Evolutionary conservation across 1,140 invertebrate species (phyloP), one percentile per base, ranked within the genome.

Genomic region (Steinernema feltiae): DNA sequence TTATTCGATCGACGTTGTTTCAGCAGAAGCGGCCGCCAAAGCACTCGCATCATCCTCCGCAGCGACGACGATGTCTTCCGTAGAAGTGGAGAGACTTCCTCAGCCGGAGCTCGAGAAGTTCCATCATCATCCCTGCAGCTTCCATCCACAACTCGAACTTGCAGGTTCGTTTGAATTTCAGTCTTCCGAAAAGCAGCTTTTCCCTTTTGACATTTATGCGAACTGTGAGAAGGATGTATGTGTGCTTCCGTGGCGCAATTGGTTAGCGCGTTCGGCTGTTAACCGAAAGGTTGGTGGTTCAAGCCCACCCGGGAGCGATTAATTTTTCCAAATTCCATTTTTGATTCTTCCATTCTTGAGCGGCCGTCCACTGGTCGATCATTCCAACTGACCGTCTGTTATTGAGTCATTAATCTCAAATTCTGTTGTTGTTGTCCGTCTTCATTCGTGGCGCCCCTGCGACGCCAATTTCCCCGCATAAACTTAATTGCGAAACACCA

Each of bases 201-300:
- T n/a, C n/a, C n/a, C n/a, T n/a, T n/a, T n/a, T n/a, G n/a, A n/a
- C n/a, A n/a, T n/a, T n/a, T n/a, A n/a, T n/a, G n/a, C n/a, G n/a
- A n/a, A n/a, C n/a, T n/a, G n/a, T n/a, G n/a, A n/a, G n/a, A n/a
- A n/a, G n/a, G n/a, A n/a, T n/a, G n/a, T n/a, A n/a, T n/a, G n/a
- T n/a, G n/a, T n/a, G 53, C 53, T 63, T 63, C 53, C 53, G 53
- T 63, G 53, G 53, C 53, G 53, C 53, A 63, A 63, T 63, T 27
- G 53, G 53, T 63, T 63, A 75, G 73, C 73, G 73, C 73, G 73
- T 75, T 75, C 73, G 73, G 73, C 73, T 75, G 73, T 75, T 75
- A 75, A 75, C 73, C 73, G 73, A 75, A 75, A 75, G 73, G 73
- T 75, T 75, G 73, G 73, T 75, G 73, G 73, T 75, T 75, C 73